Percentiles rank a stretch among this genome's conserved stretches.
phyloP scores from a whole-genome alignment of 2,888 invertebrate genomes.

The Acholoe squamosa region DNA sequence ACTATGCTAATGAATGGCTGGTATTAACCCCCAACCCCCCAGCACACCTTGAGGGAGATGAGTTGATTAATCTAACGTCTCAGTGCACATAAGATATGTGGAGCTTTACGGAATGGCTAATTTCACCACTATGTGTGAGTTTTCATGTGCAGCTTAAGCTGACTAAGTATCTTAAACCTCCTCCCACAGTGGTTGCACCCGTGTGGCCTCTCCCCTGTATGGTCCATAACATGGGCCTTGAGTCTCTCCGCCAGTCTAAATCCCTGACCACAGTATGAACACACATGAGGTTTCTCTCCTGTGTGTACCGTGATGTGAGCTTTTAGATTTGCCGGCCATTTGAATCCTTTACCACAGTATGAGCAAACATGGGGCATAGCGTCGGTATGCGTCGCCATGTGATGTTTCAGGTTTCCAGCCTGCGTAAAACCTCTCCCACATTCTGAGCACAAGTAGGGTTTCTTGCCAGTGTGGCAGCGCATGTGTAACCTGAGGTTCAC shows the following conservation, averaged over 20 bases:
- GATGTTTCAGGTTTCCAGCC: neutral
- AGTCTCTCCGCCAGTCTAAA: neutral
- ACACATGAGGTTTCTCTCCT: neutral
- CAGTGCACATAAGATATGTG: too few relatives aligned
- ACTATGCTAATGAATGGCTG: too few relatives aligned
- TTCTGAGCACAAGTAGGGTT: neutral
- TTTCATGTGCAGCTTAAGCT: neutral
- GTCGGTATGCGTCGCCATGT: neutral
- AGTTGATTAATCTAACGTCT: too few relatives aligned
- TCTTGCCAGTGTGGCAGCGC: neutral
- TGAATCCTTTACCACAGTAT: neutral
- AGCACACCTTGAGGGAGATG: too few relatives aligned
- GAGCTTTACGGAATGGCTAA: too few relatives aligned
- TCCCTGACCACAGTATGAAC: conserved; percentile 1
- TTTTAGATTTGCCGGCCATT: neutral
- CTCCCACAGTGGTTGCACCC: neutral
- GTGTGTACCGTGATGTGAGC: neutral
- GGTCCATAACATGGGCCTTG: neutral
- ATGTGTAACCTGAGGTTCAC: neutral
- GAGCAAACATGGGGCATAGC: neutral
- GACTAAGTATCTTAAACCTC: neutral
- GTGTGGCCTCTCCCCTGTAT: conserved; percentile 26
- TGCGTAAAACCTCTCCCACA: neutral
- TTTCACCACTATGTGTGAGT: neutral
- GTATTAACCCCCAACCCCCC: too few relatives aligned